These are phyloP conservation scores for Daphoenositta chrysoptera DNA, from an alignment of 2,113 vertebrate genomes.

Conservation along the genomic window DNA sequence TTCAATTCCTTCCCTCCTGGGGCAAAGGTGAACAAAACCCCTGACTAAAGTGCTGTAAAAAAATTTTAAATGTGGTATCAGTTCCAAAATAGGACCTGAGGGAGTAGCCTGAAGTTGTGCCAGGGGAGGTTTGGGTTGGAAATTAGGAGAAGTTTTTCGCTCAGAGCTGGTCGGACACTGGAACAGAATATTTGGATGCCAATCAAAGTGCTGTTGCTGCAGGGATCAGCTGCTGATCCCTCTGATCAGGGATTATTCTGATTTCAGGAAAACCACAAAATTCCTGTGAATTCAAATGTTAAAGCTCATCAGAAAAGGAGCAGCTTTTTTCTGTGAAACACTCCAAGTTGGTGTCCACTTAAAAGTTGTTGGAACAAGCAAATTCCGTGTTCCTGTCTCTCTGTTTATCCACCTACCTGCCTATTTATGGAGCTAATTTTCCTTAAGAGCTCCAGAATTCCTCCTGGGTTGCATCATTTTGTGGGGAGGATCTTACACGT, in stretches of 20 bases:
- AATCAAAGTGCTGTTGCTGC: not conserved
- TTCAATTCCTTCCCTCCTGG: rapidly evolving
- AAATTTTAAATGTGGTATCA: too few species aligned
- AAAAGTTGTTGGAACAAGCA: not conserved
- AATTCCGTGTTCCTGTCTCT: not conserved
- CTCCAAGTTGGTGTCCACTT: not conserved
- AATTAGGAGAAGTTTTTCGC: not conserved
- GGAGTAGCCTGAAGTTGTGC: not conserved
- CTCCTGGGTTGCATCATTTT: not conserved
- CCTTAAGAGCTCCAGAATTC: not conserved
- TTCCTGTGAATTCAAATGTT: not conserved
- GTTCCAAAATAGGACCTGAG: rapidly evolving
- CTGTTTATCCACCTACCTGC: not conserved
- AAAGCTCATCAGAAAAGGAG: not conserved
- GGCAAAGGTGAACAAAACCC: not conserved
- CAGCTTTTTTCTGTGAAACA: not conserved
- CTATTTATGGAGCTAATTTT: not conserved
- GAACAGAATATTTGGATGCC: not conserved
- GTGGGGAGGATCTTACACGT: not conserved
- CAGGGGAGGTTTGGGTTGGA: not conserved
- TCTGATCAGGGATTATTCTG: not conserved
- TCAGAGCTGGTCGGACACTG: not conserved
- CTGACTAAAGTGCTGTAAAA: too few species aligned
- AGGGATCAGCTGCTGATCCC: not conserved
- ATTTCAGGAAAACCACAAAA: rapidly evolving